Evolutionary conservation across 2,113 vertebrate genomes (phyloP), one percentile per base, ranked within the genome.

Genomic region (Jacana jacana): DNA sequence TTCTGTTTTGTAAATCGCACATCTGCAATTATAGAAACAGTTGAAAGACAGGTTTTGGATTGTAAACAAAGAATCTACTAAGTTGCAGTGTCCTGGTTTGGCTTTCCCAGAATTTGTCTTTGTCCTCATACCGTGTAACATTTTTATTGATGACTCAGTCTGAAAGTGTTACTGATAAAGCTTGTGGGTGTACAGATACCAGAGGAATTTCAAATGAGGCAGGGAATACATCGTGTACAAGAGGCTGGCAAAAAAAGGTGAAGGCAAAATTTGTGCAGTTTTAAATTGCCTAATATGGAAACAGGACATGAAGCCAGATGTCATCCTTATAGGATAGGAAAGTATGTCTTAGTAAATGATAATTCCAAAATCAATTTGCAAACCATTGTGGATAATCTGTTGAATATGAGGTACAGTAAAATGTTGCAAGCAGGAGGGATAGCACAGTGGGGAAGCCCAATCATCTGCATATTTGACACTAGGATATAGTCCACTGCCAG

Each of bases 81-180:
- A 91, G 57, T n/a, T 71, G 42, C 35, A 40, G 61, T 82, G 83
- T 92, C 94, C 94, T 84, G 39, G 48, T 84, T 92, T 94, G 86
- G 39, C 91, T 91, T 95, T 81, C 61, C 33, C 61, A 81, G 77
- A 71, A 87, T 76, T 81, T 88, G 46, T 82, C 66, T 75, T 80
- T 94, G 89, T 92, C 81, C 81, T 95, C 49, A 65, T 33, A 71
- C 35, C 2, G 5, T 65, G 11, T 48, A 86, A 68, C 61, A 28
- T 75, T 91, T 91, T 81, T 87, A 92, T 81, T 87, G 89, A 87
- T 95, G 94, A 95, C 52, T 93, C 91, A 89, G 52, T 92, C 64
- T 52, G 72, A 86, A 89, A 93, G 33, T 40, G 28, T 55, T 92
- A 68, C 69, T 68, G 89, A 79, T 95, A 79, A 87, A 84, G 61